These are phyloP conservation scores for Silurus aristotelis DNA, from an alignment of 2,797 vertebrate genomes.

Conservation along the genomic window DNA sequence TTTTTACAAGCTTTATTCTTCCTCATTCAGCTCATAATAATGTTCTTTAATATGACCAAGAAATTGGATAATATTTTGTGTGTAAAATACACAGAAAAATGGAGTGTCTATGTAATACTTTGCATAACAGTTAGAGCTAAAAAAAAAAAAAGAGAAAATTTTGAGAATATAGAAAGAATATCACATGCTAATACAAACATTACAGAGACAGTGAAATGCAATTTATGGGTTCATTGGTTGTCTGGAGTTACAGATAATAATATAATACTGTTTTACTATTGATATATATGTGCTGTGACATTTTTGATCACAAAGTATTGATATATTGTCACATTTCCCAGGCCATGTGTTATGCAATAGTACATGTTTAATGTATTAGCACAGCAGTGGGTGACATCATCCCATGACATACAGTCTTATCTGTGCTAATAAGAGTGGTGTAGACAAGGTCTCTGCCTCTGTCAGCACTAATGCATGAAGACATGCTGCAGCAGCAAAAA, in stretches of 20 bases:
- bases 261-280: too few relatives aligned
- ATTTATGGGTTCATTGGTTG: background rate
- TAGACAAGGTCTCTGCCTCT: background rate
- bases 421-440: constrained; percentile 9
- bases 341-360: background rate
- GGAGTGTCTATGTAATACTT: background rate
- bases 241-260: background rate
- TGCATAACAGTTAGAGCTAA: background rate
- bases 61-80: background rate
- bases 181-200: background rate
- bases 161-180: too few relatives aligned
- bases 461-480: background rate
- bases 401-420: background rate
- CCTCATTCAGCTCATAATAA: background rate
- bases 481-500: background rate
- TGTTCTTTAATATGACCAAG: background rate
- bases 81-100: background rate
- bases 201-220: too few relatives aligned
- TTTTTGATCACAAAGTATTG: background rate
- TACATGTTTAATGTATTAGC: background rate
- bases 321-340: background rate
- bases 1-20: background rate
- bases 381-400: background rate
- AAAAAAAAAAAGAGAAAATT: too few relatives aligned
- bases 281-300: too few relatives aligned